Evolutionary conservation across 2,888 invertebrate species (phyloP).

Genomic region (Parnassius glacialis): DNA sequence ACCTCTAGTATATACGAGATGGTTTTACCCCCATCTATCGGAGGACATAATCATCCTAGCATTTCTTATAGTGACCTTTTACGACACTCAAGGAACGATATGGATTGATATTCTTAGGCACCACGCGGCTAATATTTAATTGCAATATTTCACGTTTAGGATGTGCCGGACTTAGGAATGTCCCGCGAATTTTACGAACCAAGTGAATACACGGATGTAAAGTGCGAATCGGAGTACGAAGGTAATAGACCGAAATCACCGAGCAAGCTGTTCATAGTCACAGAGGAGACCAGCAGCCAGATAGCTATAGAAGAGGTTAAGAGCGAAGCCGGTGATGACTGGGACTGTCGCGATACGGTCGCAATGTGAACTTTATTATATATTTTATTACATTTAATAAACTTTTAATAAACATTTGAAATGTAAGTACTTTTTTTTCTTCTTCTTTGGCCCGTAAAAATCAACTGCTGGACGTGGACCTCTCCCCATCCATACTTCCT

Average conservation of each 20-base stretch:
- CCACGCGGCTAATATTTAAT: too few species aligned
- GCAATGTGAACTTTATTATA: slow-evolving; percentile 31
- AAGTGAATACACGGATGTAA: slow-evolving; percentile 35
- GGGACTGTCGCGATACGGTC: slow-evolving; percentile 34
- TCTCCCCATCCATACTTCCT: too few species aligned
- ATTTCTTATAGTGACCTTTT: too few species aligned
- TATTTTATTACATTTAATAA: slow-evolving; percentile 1
- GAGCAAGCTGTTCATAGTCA: slow-evolving; percentile 45
- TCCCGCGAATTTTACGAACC: slow-evolving; percentile 41
- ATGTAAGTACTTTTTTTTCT: too few species aligned
- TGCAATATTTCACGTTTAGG: slow-evolving; percentile 33
- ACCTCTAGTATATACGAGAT: too few species aligned
- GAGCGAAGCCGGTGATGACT: slow-evolving; percentile 41
- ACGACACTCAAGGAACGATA: too few species aligned
- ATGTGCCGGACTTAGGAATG: slow-evolving; percentile 37
- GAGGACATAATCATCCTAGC: too few species aligned
- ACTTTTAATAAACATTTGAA: neutral
- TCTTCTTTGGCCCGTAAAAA: too few species aligned
- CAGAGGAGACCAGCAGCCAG: slow-evolving; percentile 66
- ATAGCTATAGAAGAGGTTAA: slow-evolving; percentile 54
- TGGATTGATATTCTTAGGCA: too few species aligned
- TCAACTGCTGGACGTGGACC: too few species aligned
- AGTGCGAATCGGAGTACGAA: slow-evolving; percentile 23
- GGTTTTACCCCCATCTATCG: too few species aligned
- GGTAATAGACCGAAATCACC: slow-evolving; percentile 29